phyloP scores from a whole-genome alignment of 2,888 invertebrate genomes.

The Pogonocherus hispidulus region DNA sequence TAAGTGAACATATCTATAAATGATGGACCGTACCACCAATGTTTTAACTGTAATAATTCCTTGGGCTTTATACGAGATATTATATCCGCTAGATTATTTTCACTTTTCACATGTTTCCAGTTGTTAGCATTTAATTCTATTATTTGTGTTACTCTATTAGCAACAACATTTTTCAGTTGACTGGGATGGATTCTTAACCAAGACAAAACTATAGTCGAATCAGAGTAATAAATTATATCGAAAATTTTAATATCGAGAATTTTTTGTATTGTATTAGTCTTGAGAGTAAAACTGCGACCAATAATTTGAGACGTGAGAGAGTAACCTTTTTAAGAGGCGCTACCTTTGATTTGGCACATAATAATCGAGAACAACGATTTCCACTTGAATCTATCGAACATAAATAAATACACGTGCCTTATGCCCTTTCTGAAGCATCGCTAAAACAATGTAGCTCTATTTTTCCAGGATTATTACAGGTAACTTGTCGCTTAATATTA shows the following conservation, averaged over 20 bases:
- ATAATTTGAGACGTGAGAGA: constrained; percentile 53
- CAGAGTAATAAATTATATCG: neutral
- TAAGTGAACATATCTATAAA: neutral
- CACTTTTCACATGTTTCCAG: neutral
- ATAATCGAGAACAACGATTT: constrained; percentile 30
- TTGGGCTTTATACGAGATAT: constrained; percentile 42
- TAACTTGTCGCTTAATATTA: neutral
- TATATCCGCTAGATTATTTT: constrained; percentile 47
- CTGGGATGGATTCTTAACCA: constrained; percentile 29
- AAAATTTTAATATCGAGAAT: neutral
- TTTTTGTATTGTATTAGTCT: constrained; percentile 7
- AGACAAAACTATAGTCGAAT: constrained; percentile 48
- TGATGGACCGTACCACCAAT: constrained; percentile 30
- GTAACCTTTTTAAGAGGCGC: constrained; percentile 53
- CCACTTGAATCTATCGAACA: constrained; percentile 19
- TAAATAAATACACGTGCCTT: constrained; percentile 40
- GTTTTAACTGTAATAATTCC: constrained; percentile 34
- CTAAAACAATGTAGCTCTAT: constrained; percentile 43
- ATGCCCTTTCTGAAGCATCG: constrained; percentile 45
- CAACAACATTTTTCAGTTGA: constrained; percentile 50
- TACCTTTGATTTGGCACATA: constrained; percentile 54
- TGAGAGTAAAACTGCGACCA: constrained; percentile 47
- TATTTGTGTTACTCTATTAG: constrained; percentile 29
- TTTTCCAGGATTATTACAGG: neutral
- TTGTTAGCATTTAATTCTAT: neutral